Evolutionary conservation across 2,797 vertebrate species (phyloP).

Genomic region (Gastrophryne carolinensis): DNA sequence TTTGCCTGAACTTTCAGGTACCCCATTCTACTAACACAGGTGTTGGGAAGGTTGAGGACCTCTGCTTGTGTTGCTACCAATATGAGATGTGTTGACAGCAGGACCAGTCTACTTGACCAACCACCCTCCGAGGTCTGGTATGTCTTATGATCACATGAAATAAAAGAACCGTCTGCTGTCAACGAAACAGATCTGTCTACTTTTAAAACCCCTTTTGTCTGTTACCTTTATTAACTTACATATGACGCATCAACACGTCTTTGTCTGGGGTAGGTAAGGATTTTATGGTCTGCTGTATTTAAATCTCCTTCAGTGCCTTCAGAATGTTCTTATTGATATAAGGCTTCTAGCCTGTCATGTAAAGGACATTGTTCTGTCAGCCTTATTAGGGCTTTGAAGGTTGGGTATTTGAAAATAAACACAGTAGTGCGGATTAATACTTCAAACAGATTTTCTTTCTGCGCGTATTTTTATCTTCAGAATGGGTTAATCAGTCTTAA

Average conservation of each 20-base stretch:
- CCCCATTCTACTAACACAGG: too few species aligned
- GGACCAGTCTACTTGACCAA: too few species aligned
- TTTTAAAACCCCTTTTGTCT: too few species aligned
- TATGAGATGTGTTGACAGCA: too few species aligned
- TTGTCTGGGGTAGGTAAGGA: neutral
- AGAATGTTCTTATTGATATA: neutral
- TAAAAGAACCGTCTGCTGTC: too few species aligned
- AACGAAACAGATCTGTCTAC: too few species aligned
- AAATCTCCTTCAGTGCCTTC: neutral
- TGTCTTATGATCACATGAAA: too few species aligned
- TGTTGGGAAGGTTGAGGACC: too few species aligned
- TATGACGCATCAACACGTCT: neutral
- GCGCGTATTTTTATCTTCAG: constrained; percentile 10
- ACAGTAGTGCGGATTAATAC: neutral
- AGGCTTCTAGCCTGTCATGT: neutral
- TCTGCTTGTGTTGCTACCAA: too few species aligned
- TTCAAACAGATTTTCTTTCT: constrained; percentile 11
- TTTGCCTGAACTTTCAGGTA: too few species aligned
- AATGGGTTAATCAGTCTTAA: constrained; percentile 47
- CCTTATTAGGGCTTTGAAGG: constrained; percentile 23
- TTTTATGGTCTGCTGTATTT: neutral
- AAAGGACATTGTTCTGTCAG: neutral
- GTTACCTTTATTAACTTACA: neutral
- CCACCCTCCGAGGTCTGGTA: too few species aligned
- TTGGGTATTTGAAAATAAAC: constrained; percentile 23